Conservation (phyloP, 1,140 invertebrate species). For the Amyelois transitella region DNA sequence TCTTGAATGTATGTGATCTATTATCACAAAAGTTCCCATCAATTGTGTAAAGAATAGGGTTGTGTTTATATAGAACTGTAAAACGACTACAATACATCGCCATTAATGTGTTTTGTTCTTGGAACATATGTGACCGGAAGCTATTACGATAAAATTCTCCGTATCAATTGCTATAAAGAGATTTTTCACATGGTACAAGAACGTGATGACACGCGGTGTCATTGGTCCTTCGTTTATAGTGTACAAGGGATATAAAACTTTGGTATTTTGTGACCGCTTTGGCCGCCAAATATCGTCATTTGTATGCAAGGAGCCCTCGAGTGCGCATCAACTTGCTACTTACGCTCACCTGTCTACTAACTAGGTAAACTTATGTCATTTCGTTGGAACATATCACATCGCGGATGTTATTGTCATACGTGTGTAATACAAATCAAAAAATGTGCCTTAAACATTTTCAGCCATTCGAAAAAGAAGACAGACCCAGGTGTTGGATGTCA, state of each 20-base stretch:
- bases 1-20: too few relatives aligned
- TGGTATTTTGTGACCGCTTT: conserved; percentile 40
- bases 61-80: too few relatives aligned
- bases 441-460: too few relatives aligned
- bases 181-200: conserved; percentile 53
- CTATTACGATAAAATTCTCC: conserved; percentile 53
- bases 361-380: conserved; percentile 27
- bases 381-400: conserved; percentile 6
- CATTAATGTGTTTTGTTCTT: neutral
- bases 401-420: neutral
- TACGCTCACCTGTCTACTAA: conserved; percentile 29
- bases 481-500: too few relatives aligned
- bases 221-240: conserved; percentile 21
- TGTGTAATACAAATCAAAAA: neutral
- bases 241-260: conserved; percentile 45
- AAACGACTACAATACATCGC: neutral
- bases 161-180: conserved; percentile 51
- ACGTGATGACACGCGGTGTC: conserved; percentile 43
- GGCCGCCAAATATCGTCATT: conserved; percentile 63
- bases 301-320: conserved; percentile 42
- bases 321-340: conserved; percentile 40
- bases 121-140: conserved; percentile 53
- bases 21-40: too few relatives aligned
- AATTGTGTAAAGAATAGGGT: too few relatives aligned
- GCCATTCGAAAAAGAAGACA: too few relatives aligned